phyloP scores from a whole-genome alignment of 2,797 vertebrate genomes.

The Etheostoma nigrum region DNA sequence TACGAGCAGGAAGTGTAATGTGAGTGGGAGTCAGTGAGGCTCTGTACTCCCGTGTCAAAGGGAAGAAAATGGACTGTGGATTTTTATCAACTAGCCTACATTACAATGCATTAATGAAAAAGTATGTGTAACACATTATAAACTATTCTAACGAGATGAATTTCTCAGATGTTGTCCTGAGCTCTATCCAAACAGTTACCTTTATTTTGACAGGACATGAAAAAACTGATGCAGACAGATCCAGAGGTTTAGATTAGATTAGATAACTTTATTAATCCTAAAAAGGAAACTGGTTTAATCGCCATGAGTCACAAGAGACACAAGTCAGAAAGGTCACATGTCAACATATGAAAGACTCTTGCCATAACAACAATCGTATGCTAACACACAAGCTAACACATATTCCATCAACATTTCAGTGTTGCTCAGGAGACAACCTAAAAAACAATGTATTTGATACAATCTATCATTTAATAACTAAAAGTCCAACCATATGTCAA shows the following conservation, averaged over 20 bases:
- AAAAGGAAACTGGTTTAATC: not conserved
- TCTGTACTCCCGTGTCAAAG: not conserved
- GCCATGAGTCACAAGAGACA: not conserved
- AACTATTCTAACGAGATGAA: not conserved
- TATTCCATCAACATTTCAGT: not conserved
- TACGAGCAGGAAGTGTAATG: conserved; percentile 21
- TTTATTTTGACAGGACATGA: not conserved
- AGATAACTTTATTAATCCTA: not conserved
- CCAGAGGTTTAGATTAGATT: not conserved
- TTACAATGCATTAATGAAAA: not conserved
- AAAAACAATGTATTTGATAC: not conserved
- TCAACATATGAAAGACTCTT: not conserved
- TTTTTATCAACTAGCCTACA: not conserved
- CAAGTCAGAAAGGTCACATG: not conserved
- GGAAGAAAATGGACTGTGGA: conserved; percentile 1
- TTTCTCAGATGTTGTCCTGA: not conserved
- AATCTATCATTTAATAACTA: not conserved
- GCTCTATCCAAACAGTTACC: not conserved
- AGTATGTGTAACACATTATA: not conserved
- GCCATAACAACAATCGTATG: not conserved
- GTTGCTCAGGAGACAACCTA: not conserved
- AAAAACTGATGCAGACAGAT: not conserved
- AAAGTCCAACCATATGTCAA: not conserved
- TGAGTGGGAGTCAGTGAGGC: conserved; percentile 24
- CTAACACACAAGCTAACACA: not conserved